Base-by-base conservation (phyloP, 2,113 vertebrate species). In the Gymnocephalus cernua region DNA sequence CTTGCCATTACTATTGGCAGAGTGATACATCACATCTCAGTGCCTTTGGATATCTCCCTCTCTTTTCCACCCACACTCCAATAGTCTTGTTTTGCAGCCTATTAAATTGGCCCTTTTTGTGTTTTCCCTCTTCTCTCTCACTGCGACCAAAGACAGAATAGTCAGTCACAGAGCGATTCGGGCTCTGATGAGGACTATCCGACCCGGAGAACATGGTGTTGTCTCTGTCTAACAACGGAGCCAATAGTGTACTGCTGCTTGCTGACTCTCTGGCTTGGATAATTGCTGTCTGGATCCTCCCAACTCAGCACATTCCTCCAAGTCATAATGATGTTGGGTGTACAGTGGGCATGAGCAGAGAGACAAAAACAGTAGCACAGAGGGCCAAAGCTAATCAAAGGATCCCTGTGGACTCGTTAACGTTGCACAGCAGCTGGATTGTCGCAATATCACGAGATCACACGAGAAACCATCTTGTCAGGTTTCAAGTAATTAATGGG, bases 51-150 rank as follows among this genome's bases (percentile, higher is more conserved):
- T 66, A 82, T 77, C 86, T 35, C 79, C 63, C 69, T 75, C 47
- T 82, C 50, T 79, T 72, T 80, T 88, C 80, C 80, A 84, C 85
- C 87, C 85, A 85, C 87, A 56, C 76, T 82, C 44, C 72, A 82
- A 79, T 68, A 74, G 66, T 79, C 82, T 85, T 19, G 79, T 89
- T 87, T 87, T 88, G 88, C 86, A 88, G 82, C 81, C 78, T 68
- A 85, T 88, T 91, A 91, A 90, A 91, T 87, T 73, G 79, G 70
- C 74, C 82, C 86, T 65, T 82, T 91, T 89, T 86, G 83, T 78
- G 82, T 75, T 87, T 74, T 84, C 71, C 56, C 69, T 76, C 68
- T 76, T 75, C 73, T 68, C 76, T 86, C 78, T 83, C 83, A 82
- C 85, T 78, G 66, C 41, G 66, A 82, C 53, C 61, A 78, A 79